phyloP scores from a whole-genome alignment of 2,888 invertebrate genomes.

The Leucania comma region DNA sequence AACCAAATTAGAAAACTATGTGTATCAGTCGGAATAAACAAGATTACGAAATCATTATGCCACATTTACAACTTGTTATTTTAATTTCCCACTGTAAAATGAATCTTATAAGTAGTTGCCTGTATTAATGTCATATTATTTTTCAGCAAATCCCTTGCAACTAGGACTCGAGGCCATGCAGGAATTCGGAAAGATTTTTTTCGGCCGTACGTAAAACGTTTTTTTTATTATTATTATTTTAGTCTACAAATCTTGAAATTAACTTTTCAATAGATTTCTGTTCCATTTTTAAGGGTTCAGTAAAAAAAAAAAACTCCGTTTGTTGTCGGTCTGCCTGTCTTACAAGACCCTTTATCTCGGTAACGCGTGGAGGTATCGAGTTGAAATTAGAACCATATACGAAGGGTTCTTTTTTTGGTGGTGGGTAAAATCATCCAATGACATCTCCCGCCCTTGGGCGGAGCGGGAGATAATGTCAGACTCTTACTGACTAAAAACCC shows the following conservation, averaged over 20 bases:
- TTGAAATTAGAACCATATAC: no score
- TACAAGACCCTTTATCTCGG: no score
- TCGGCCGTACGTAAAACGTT: neutral
- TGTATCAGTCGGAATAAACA: neutral
- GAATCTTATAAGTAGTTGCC: neutral
- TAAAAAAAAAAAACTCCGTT: no score
- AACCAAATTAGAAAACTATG: neutral
- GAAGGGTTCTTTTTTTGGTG: no score
- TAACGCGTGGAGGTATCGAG: no score
- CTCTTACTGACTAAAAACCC: no score
- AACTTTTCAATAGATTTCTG: neutral
- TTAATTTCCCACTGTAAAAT: neutral
- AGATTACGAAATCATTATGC: neutral
- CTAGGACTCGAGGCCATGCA: accelerated
- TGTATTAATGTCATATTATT: neutral
- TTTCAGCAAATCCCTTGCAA: neutral
- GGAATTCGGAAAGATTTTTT: accelerated
- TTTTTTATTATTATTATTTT: neutral
- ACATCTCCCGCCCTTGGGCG: no score
- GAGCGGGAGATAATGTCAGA: no score
- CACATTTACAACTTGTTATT: neutral
- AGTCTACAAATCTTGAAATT: neutral
- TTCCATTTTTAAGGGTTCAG: neutral
- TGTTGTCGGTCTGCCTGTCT: no score
- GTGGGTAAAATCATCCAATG: no score